A percentile compares a stretch with the other conserved stretches of the same genome.
phyloP scores from a whole-genome alignment of 2,113 vertebrate genomes.

The Solea senegalensis region DNA sequence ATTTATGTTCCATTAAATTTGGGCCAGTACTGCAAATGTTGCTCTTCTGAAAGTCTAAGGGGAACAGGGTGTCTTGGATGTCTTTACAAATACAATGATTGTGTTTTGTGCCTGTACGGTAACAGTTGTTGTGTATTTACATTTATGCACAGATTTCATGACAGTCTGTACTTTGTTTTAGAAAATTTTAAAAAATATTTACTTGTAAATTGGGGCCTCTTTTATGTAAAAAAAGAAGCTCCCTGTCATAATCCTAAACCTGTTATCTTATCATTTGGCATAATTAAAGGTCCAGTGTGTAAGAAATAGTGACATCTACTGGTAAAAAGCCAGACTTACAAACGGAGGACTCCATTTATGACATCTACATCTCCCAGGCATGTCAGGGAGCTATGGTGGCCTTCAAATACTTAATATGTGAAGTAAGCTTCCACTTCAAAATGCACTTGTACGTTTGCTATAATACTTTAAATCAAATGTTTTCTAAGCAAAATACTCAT shows the following conservation, averaged over 20 bases:
- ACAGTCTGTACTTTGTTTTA: slow-evolving; percentile 46
- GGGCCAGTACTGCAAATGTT: slow-evolving; percentile 41
- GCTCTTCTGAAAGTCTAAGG: slow-evolving; percentile 29
- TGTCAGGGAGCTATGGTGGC: too few species aligned
- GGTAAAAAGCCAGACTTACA: too few species aligned
- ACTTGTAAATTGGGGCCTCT: slow-evolving; percentile 33
- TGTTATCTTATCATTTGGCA: neutral
- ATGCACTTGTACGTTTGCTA: too few species aligned
- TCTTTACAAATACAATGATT: slow-evolving; percentile 41
- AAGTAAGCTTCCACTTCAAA: too few species aligned
- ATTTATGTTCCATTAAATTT: neutral
- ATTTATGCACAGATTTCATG: slow-evolving; percentile 32
- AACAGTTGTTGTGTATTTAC: slow-evolving; percentile 51
- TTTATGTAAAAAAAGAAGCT: slow-evolving; percentile 2
- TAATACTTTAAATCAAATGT: too few species aligned
- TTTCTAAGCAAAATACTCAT: too few species aligned
- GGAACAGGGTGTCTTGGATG: slow-evolving; percentile 44
- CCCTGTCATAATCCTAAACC: neutral
- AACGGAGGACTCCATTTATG: too few species aligned
- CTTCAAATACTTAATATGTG: too few species aligned
- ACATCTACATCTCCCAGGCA: too few species aligned
- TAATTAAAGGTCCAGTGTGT: neutral
- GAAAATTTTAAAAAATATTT: slow-evolving; percentile 67
- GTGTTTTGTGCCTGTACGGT: slow-evolving; percentile 53
- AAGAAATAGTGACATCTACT: too few species aligned